Percentiles rank a stretch among this genome's conserved stretches.
These are phyloP conservation scores for Grapholita molesta DNA, from an alignment of 1,140 invertebrate species.

Conservation along the genomic window DNA sequence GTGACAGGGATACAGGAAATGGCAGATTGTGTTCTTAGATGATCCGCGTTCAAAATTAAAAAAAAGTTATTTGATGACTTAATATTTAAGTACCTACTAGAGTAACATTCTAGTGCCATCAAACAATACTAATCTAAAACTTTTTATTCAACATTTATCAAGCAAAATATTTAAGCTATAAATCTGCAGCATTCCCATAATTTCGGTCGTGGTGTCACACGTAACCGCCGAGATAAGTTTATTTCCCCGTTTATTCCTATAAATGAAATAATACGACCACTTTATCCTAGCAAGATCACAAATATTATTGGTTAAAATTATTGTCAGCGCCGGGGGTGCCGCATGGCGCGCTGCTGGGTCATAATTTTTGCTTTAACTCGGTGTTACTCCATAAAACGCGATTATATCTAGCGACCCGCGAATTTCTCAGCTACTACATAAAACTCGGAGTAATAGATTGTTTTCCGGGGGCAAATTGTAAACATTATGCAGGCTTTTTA, in stretches of 20 bases:
- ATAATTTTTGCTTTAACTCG: slow-evolving; percentile 75
- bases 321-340: slow-evolving; percentile 59
- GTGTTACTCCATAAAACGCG: slow-evolving; percentile 73
- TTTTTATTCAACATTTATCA: slow-evolving; percentile 25
- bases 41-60: slow-evolving; percentile 15
- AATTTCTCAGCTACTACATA: slow-evolving; percentile 59
- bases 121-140: not conserved
- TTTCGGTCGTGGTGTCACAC: not conserved
- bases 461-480: slow-evolving; percentile 50
- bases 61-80: slow-evolving; percentile 21
- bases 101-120: not conserved
- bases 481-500: slow-evolving; percentile 28
- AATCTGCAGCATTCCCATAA: not conserved
- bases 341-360: slow-evolving; percentile 54
- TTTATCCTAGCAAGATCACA: slow-evolving; percentile 60
- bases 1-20: slow-evolving; percentile 23
- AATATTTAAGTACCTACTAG: not conserved
- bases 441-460: slow-evolving; percentile 67
- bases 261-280: slow-evolving; percentile 54
- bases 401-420: slow-evolving; percentile 70
- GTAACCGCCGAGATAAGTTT: not conserved
- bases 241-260: slow-evolving; percentile 8
- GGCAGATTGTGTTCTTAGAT: slow-evolving; percentile 6
- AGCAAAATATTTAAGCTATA: not conserved
- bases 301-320: slow-evolving; percentile 70